phyloP scores from a whole-genome alignment of 1,140 invertebrate species.

The Drosophila sproati region DNA sequence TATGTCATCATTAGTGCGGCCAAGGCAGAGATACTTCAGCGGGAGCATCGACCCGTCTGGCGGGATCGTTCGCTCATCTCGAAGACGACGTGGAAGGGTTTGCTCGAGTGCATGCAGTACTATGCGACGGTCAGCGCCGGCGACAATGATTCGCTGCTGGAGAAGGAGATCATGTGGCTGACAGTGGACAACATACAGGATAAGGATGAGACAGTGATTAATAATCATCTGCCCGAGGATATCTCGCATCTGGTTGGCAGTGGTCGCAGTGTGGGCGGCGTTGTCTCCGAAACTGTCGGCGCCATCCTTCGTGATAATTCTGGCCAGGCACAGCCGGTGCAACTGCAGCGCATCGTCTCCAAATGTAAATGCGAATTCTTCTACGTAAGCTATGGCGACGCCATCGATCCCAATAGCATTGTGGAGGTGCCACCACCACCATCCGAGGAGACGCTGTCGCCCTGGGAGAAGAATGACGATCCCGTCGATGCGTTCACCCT shows the following conservation, averaged over 20 bases:
- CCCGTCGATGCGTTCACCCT: conserved; percentile 98
- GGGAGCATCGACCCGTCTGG: conserved; percentile 96
- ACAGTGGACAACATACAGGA: conserved; percentile 96
- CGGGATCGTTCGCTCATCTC: conserved; percentile 93
- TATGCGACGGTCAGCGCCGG: conserved; percentile 97
- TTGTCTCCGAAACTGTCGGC: conserved; percentile 96
- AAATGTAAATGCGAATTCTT: conserved; percentile 99
- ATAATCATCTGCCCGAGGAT: conserved; percentile 92
- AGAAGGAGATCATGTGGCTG: conserved; percentile 98
- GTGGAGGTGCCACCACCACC: conserved; percentile 89
- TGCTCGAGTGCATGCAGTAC: conserved; percentile 99
- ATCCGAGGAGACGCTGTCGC: conserved; percentile 88
- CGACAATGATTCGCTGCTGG: conserved; percentile 89
- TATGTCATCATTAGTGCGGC: conserved; percentile 98
- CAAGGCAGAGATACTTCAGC: conserved; percentile 96
- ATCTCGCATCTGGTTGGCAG: conserved; percentile 96
- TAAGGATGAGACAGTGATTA: conserved; percentile 93
- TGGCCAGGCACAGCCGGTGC: conserved; percentile 84
- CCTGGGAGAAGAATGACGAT: conserved; percentile 91
- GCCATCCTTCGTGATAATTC: conserved; percentile 88
- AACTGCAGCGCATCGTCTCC: conserved; percentile 98
- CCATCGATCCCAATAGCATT: conserved; percentile 89
- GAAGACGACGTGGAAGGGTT: conserved; percentile 97
- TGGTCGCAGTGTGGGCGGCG: conserved; percentile 97
- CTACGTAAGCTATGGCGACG: conserved; percentile 97